Percentiles rank a stretch among this genome's conserved stretches.
These are phyloP conservation scores for Agrotis clavis DNA, from an alignment of 2,888 invertebrate genomes.

Conservation along the genomic window DNA sequence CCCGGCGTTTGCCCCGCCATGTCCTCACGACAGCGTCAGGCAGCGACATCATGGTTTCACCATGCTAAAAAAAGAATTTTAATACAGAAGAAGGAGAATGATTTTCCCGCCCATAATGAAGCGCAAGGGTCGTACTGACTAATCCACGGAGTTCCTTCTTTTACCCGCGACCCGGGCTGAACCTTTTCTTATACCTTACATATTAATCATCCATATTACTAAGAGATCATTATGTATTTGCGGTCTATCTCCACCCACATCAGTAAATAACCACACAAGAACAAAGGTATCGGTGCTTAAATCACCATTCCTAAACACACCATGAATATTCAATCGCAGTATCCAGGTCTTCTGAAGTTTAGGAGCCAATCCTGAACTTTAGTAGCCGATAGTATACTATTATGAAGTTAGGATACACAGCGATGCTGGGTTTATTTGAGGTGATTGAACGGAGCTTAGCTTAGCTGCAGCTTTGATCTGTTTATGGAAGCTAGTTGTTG, in stretches of 20 bases:
- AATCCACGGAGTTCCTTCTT: too few species aligned
- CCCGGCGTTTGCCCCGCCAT: too few species aligned
- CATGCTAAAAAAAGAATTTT: too few species aligned
- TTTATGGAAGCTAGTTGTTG: neutral
- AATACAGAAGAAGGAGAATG: too few species aligned
- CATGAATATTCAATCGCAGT: conserved; percentile 48
- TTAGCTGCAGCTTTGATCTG: conserved; percentile 14
- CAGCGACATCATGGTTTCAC: too few species aligned
- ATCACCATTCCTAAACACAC: conserved; percentile 27
- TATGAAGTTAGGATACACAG: conserved; percentile 38
- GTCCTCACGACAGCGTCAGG: too few species aligned
- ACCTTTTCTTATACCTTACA: too few species aligned
- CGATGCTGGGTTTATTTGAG: conserved; percentile 22
- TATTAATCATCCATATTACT: too few species aligned
- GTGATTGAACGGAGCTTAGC: conserved; percentile 28
- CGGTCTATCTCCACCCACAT: too few species aligned
- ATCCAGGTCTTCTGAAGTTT: conserved; percentile 39
- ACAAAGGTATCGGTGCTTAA: neutral
- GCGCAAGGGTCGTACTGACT: too few species aligned
- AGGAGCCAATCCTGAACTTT: conserved; percentile 36
- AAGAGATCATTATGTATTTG: neutral
- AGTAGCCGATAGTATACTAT: conserved; percentile 25
- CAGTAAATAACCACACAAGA: conserved; percentile 3
- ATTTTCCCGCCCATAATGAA: too few species aligned
- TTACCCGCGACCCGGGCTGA: too few species aligned